These are phyloP conservation scores for Anagrus nilaparvatae DNA, from an alignment of 1,140 invertebrate species.

Conservation along the genomic window DNA sequence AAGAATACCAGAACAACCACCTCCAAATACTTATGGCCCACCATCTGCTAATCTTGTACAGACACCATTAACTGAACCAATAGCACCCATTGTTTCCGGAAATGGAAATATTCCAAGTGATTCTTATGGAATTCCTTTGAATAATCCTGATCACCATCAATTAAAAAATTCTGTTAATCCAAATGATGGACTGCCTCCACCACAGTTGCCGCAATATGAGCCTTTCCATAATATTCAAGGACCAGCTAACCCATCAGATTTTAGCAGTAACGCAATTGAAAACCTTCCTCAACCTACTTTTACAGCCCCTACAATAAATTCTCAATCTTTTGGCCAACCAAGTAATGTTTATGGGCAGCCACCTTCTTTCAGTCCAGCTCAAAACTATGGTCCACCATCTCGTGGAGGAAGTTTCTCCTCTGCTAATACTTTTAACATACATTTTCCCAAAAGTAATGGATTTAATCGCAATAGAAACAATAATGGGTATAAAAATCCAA, in stretches of 20 bases:
- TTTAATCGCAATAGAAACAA: slow-evolving; percentile 24
- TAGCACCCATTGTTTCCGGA: slow-evolving; percentile 6
- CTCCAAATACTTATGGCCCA: slow-evolving; percentile 12
- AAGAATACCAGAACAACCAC: slow-evolving; percentile 3
- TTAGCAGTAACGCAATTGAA: too few relatives aligned
- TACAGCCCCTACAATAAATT: slow-evolving; percentile 5
- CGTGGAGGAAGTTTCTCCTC: slow-evolving; percentile 27
- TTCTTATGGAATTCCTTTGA: slow-evolving; percentile 37
- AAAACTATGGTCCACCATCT: slow-evolving; percentile 16
- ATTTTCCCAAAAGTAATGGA: slow-evolving; percentile 37
- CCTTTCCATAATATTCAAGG: slow-evolving; percentile 31
- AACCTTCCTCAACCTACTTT: too few relatives aligned
- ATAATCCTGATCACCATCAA: slow-evolving; percentile 34
- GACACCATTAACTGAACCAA: neutral
- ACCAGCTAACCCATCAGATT: slow-evolving; percentile 20
- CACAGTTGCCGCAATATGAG: slow-evolving; percentile 33
- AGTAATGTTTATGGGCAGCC: slow-evolving; percentile 34
- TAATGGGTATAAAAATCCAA: slow-evolving; percentile 41
- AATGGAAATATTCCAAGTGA: slow-evolving; percentile 31
- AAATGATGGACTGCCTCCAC: slow-evolving; percentile 38
- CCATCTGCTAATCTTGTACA: neutral
- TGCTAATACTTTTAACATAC: slow-evolving; percentile 13
- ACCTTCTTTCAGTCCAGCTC: slow-evolving; percentile 23
- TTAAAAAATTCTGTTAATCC: slow-evolving; percentile 31
- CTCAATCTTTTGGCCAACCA: slow-evolving; percentile 12